Conservation (phyloP, 2,113 vertebrate species). For the Corythornis madagascariensis region DNA sequence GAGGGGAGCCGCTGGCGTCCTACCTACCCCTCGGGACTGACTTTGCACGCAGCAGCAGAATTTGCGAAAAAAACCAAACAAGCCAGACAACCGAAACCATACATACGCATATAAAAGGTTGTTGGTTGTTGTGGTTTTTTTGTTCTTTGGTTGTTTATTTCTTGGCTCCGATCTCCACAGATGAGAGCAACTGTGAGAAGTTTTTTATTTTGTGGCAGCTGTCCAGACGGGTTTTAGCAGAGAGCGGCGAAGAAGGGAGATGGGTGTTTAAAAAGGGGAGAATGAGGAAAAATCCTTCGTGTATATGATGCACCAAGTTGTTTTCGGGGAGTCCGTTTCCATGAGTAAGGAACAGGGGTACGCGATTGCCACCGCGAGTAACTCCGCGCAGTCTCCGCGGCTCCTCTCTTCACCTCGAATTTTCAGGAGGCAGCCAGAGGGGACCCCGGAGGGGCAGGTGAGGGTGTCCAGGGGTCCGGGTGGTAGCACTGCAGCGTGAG, state of each 20-base stretch:
- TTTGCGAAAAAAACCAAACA: background rate
- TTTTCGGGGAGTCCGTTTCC: background rate
- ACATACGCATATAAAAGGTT: background rate
- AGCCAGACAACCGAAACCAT: background rate
- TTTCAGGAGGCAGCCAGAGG: background rate
- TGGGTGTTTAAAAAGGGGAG: background rate
- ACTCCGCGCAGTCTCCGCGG: background rate
- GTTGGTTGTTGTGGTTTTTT: background rate
- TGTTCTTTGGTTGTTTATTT: background rate
- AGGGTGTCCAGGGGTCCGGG: no score
- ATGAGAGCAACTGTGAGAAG: background rate
- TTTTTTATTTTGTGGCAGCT: background rate
- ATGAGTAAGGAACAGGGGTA: background rate
- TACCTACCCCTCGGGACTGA: background rate
- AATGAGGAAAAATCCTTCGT: background rate
- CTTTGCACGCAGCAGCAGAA: background rate
- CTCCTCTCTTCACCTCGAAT: accelerated
- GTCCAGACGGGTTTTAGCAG: background rate
- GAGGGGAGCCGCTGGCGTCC: background rate
- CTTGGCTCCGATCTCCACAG: background rate
- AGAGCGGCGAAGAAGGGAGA: background rate
- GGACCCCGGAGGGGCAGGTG: background rate
- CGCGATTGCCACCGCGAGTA: background rate
- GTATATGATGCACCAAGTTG: background rate
- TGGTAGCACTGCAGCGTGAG: background rate